Evolutionary conservation across 2,113 vertebrate species (phyloP).

Genomic region (Haplochromis burtoni): DNA sequence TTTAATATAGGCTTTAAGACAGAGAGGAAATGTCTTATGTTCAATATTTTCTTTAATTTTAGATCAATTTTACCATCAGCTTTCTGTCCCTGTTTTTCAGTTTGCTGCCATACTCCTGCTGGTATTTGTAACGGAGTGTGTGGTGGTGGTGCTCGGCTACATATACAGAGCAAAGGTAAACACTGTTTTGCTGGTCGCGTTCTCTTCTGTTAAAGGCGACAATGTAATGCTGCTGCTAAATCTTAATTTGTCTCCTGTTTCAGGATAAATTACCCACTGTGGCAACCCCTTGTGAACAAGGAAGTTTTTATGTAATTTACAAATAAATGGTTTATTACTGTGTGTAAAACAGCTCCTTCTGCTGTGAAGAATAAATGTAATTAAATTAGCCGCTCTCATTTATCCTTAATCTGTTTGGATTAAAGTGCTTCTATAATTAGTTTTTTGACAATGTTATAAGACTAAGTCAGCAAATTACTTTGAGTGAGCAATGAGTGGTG

Average conservation of each 20-base stretch:
- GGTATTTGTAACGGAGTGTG: constrained; percentile 94
- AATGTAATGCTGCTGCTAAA: not conserved
- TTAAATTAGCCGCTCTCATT: not conserved
- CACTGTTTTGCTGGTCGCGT: not conserved
- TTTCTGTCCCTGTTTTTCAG: constrained; percentile 64
- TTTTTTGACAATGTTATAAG: not conserved
- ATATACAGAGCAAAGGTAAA: constrained; percentile 96
- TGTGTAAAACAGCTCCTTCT: not conserved
- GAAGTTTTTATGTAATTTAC: not conserved
- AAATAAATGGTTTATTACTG: not conserved
- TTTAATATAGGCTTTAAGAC: not conserved
- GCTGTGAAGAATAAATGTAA: not conserved
- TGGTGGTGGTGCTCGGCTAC: constrained; percentile 94
- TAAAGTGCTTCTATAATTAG: not conserved
- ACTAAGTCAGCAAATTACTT: not conserved
- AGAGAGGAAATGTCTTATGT: not conserved
- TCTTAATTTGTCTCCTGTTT: not conserved
- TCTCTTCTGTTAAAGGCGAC: not conserved
- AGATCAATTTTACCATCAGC: not conserved
- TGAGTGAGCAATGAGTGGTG: not conserved
- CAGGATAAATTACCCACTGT: not conserved
- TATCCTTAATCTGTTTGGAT: not conserved
- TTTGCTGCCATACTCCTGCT: constrained; percentile 93
- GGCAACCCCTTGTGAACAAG: not conserved
- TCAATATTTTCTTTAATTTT: not conserved